Evolutionary conservation across 2,888 invertebrate genomes (phyloP).

Genomic region (Scaptomyza caliginosa): DNA sequence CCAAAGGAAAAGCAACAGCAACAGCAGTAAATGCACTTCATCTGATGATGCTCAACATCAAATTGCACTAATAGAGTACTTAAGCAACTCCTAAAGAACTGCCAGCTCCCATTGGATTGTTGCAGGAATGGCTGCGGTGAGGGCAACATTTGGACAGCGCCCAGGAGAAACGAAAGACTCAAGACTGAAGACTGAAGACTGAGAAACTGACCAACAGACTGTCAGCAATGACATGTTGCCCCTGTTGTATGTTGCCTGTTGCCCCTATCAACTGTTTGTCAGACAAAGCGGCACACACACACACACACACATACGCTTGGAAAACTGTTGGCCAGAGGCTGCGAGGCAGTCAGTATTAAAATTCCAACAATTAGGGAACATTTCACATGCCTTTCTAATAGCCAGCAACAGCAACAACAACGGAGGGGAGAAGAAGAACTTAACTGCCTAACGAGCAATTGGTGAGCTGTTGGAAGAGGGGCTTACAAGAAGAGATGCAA

Average conservation of each 20-base stretch:
- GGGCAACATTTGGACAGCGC: conserved; percentile 45
- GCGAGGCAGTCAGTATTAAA: conserved; percentile 65
- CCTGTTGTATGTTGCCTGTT: background rate
- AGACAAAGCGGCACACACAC: conserved; percentile 46
- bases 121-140: background rate
- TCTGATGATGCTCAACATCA: conserved; percentile 30
- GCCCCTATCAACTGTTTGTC: conserved; percentile 6
- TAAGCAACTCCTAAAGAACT: conserved; percentile 40
- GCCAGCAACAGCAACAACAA: conserved; percentile 66
- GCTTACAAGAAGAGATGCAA: conserved; percentile 60
- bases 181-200: background rate
- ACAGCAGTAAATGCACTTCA: conserved; percentile 27
- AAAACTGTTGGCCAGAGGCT: conserved; percentile 30
- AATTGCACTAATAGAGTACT: conserved; percentile 76
- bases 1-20: background rate
- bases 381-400: conserved; percentile 81
- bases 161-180: too few species aligned
- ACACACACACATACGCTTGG: background rate
- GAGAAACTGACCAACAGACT: conserved; percentile 21
- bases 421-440: conserved; percentile 19
- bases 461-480: background rate
- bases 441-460: conserved; percentile 34
- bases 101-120: conserved; percentile 12
- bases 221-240: conserved; percentile 54
- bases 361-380: conserved; percentile 81